Conservation (phyloP, 2,797 vertebrate species). For the Myiotriccus ornatus region DNA sequence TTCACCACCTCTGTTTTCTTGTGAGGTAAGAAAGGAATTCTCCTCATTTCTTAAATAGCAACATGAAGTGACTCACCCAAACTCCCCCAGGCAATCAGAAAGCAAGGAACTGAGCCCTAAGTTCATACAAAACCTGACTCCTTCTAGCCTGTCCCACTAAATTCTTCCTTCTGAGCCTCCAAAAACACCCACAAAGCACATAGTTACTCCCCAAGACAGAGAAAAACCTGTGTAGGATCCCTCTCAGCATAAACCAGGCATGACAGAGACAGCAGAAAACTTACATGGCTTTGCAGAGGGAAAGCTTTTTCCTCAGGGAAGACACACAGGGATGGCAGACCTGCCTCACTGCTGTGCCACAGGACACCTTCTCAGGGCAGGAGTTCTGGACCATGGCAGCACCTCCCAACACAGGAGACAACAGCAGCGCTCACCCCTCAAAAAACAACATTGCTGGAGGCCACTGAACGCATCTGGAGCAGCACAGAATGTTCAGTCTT, state of each 20-base stretch:
- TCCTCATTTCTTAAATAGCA: not conserved
- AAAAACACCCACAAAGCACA: accelerated
- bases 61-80: not conserved
- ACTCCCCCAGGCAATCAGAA: not conserved
- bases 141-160: not conserved
- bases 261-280: conserved; percentile 4
- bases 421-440: not conserved
- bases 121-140: not conserved
- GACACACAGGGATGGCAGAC: conserved; percentile 71
- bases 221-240: not conserved
- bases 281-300: conserved; percentile 77
- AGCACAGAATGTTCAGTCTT: not conserved
- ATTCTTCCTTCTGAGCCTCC: not conserved
- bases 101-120: not conserved
- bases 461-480: not conserved
- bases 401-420: not conserved
- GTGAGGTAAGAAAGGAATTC: not conserved
- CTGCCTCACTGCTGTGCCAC: conserved; percentile 65
- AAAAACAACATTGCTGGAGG: not conserved
- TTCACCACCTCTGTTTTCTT: not conserved
- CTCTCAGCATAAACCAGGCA: not conserved
- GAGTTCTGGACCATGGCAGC: conserved; percentile 77
- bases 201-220: accelerated
- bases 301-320: conserved; percentile 80
- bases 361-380: not conserved